Conservation (phyloP, 1,140 invertebrate species). For the Caligus rogercresseyi region DNA sequence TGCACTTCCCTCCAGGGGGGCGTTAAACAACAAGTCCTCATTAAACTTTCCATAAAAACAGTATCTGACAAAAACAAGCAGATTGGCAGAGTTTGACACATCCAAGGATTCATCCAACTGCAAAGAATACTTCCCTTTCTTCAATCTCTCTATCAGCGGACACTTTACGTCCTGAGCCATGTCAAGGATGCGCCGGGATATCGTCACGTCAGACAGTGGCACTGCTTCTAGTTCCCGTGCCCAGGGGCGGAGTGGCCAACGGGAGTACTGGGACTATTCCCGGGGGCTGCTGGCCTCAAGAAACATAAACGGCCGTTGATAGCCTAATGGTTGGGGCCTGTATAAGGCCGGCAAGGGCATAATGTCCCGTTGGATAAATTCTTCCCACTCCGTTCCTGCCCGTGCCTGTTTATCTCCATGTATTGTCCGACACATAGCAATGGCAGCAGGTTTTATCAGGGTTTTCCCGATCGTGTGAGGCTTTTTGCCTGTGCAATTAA, state of each 20-base stretch:
- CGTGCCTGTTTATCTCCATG: conserved; percentile 18
- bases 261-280: too few species aligned
- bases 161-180: conserved; percentile 24
- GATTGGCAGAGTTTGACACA: conserved; percentile 22
- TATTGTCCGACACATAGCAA: conserved; percentile 20
- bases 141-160: too few species aligned
- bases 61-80: conserved; percentile 25
- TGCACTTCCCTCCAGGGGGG: conserved; percentile 16
- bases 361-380: too few species aligned
- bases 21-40: conserved; percentile 23
- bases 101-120: conserved; percentile 25
- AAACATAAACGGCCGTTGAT: too few species aligned
- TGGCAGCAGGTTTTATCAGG: conserved; percentile 21
- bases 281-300: too few species aligned
- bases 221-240: conserved; percentile 18
- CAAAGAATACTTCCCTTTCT: conserved; percentile 22
- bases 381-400: too few species aligned
- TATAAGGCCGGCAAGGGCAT: too few species aligned
- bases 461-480: conserved; percentile 25
- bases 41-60: conserved; percentile 21
- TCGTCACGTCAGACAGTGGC: conserved; percentile 23
- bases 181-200: conserved; percentile 23
- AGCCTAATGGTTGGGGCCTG: too few species aligned
- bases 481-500: conserved; percentile 22
- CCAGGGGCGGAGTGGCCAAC: too few species aligned